Evolutionary conservation across 1,140 invertebrate genomes (phyloP), one percentile per base, ranked within the genome.

Genomic region (Temnothorax nylanderi): DNA sequence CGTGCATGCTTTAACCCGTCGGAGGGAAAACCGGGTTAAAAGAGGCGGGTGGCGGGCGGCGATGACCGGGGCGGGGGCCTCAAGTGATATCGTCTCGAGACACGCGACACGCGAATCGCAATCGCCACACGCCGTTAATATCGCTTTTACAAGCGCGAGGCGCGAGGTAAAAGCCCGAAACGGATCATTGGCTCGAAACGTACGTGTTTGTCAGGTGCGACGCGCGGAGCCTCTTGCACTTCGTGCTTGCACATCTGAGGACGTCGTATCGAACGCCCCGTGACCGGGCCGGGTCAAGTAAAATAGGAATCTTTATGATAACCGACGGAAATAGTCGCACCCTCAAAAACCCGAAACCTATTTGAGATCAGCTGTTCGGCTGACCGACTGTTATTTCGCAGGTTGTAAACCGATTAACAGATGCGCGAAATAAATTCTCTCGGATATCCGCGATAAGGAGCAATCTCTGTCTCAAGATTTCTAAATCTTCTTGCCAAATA

Each of bases 51-150:
- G 75, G 32, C 47, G 49, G 32, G 77, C 32, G 77, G 69, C 47
- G 13, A 34, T 26, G 41, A 13, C 16, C 18, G 67, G 41, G 54
- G 54, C 41, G 18, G 44, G 77, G 62, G 34, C 44, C n/a, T 21
- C 21, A 37, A 74, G 80, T 82, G 80, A 76, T 85, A 85, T 65
- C 37, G 58, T 85, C 58, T 0, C 72, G 44, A 18, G 41, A n/a
- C n/a, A 34, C 82, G 77, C 82, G 82, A 47, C 82, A 85, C 82
- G 82, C 82, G 58, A 85, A 65, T 49, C 32, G 26, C 81, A 11
- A 37, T 76, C 56, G 67, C 41, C 16, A 51, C 16, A 51, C 34
- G 5, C 21, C 54, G 18, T 71, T 72, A 62, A 62, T 49, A 21
- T 75, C 56, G 81, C 10, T 54, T 54, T 26, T 51, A 47, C n/a